Evolutionary conservation across 1,140 invertebrate species (phyloP).

Genomic region (Leptinotarsa undecemlineata): DNA sequence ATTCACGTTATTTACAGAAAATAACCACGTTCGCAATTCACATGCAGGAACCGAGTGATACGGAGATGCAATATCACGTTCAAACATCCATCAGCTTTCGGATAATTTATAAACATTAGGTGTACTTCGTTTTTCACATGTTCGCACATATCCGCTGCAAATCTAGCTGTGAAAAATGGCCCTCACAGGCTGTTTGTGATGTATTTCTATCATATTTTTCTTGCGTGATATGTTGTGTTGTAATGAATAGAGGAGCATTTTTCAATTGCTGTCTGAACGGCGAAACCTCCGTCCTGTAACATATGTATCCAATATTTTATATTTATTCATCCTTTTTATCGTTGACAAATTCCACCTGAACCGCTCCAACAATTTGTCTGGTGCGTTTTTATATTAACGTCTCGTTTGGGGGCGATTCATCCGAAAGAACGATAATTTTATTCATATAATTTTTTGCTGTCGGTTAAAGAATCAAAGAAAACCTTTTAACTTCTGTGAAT

Average conservation of each 20-base stretch:
- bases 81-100: background rate
- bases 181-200: background rate
- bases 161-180: background rate
- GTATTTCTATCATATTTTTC: constrained; percentile 1
- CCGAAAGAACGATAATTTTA: constrained; percentile 3
- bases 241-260: background rate
- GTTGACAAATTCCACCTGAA: constrained; percentile 5
- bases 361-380: background rate
- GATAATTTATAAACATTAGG: background rate
- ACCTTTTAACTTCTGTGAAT: background rate
- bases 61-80: background rate
- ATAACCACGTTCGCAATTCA: no score
- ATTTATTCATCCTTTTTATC: constrained; percentile 1
- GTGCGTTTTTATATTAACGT: constrained; percentile 2
- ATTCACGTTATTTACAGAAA: no score
- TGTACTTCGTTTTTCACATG: background rate
- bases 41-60: background rate
- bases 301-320: constrained; percentile 6
- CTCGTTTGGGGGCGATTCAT: background rate
- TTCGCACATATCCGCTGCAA: background rate
- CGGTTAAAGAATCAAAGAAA: background rate
- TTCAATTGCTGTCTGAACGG: background rate
- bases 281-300: background rate
- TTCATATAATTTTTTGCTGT: constrained; percentile 1
- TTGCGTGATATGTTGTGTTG: background rate